Evolutionary conservation across 2,113 vertebrate genomes (phyloP), one percentile per base, ranked within the genome.

Genomic region (Turdus rufiventris): DNA sequence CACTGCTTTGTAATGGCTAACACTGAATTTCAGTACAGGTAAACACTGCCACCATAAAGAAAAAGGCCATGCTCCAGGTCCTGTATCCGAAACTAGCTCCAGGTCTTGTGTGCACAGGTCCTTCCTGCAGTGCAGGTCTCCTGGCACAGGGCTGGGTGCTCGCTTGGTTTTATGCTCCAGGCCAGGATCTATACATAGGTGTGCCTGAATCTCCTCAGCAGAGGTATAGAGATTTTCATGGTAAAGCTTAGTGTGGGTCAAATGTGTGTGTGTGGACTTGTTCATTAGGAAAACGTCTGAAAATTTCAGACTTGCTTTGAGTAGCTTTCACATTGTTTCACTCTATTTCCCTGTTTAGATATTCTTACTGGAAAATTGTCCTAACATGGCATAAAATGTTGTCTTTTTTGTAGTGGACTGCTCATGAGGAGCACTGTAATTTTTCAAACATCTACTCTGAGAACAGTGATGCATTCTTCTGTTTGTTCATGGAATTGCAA

Each of bases 81-180:
- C 23, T 63, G 18, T 25, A 6, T 42, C 23, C 65, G 8, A 91
- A 92, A 74, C 25, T 8, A 15, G 6, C 53, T 87, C 10, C 25
- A 12, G 6, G 45, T 6, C 9, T 38, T 31, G 4, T 4, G 25
- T 62, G 25, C 1, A 1, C 0, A 0, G 9, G 16, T 58, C 38
- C 28, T 75, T 83, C 43, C 23, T 5, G 1, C 61, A 36, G 23
- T 14, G 17, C 36, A 71, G 20, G 4, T 73, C 33, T 68, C 29
- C 33, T 38, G n/a, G 7, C 8, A 2, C 9, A 25, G 40, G 28
- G 19, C 17, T 88, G 81, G 20, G 8, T 63, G 8, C 5, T 78
- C 4, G 26, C 40, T n/a, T 48, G 61, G 8, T 33, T 89, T 68
- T 50, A 28, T 36, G 14, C 16, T 68, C 24, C 1, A 40, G 70